Evolutionary conservation across 35 echinoderm and acorn worm species (phyloP).

Genomic region (Apostichopus californicus): DNA sequence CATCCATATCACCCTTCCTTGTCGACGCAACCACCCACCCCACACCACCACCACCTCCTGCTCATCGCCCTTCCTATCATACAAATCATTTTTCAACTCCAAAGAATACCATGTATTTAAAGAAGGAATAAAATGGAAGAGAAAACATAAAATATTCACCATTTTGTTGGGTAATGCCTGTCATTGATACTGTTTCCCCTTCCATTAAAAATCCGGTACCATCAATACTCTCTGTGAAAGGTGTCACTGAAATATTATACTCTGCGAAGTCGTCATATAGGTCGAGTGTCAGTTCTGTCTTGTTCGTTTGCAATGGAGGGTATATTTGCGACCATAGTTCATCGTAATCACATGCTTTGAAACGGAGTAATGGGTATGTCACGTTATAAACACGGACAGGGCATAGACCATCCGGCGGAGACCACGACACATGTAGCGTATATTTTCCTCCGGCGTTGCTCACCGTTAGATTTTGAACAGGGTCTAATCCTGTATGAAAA

Average conservation of each 20-base stretch:
- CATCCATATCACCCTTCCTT: too few relatives aligned
- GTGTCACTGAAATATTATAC: slow-evolving; percentile 31
- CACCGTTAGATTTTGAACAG: not conserved
- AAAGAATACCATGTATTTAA: too few relatives aligned
- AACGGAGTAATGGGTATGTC: not conserved
- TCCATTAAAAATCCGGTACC: slow-evolving; percentile 9
- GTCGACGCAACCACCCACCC: too few relatives aligned
- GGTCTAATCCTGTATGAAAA: not conserved
- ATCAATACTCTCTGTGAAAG: not conserved
- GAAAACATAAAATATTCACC: not conserved
- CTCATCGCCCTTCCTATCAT: too few relatives aligned
- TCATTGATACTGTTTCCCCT: not conserved
- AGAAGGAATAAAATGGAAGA: too few relatives aligned
- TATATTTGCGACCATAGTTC: not conserved
- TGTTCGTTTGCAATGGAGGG: not conserved
- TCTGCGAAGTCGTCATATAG: not conserved
- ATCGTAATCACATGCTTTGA: not conserved
- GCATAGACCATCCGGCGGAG: not conserved
- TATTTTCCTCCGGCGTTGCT: not conserved
- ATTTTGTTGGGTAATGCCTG: not conserved
- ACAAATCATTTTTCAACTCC: too few relatives aligned
- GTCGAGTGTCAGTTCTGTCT: not conserved
- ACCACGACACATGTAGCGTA: not conserved
- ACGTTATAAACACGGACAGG: not conserved
- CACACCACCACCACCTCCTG: too few relatives aligned